Percentiles rank a stretch among this genome's conserved stretches.
These are phyloP conservation scores for Stratiomys singularior DNA, from an alignment of 2,888 invertebrate species.

Conservation along the genomic window DNA sequence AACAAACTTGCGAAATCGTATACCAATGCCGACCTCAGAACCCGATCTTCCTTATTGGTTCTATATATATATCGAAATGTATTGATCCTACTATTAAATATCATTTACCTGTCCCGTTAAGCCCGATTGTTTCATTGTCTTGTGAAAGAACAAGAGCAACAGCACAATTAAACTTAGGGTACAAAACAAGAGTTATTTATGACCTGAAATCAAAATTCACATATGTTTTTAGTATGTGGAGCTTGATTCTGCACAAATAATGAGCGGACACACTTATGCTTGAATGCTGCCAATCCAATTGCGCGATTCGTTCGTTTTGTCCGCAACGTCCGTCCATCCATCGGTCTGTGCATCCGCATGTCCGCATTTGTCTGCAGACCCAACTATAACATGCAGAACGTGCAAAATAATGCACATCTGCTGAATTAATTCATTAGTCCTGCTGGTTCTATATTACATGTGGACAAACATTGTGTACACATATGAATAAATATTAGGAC, in stretches of 20 bases:
- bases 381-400: constrained; percentile 22
- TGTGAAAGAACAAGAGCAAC: no score
- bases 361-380: not conserved
- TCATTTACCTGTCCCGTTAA: no score
- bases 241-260: not conserved
- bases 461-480: not conserved
- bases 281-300: constrained; percentile 15
- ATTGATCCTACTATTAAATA: no score
- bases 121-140: no score
- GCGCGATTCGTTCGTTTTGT: not conserved
- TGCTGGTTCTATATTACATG: not conserved
- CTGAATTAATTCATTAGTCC: constrained; percentile 50
- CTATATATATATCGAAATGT: no score
- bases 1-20: no score
- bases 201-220: constrained; percentile 50
- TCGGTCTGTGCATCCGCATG: not conserved
- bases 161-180: not conserved
- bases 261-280: constrained; percentile 28
- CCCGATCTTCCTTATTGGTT: no score
- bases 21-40: no score
- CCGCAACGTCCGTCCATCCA: not conserved
- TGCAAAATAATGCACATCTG: constrained; percentile 47
- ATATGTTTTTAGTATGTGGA: constrained; percentile 44
- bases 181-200: constrained; percentile 43
- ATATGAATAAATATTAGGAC: no score